phyloP scores from a whole-genome alignment of 2,797 vertebrate species.

The Loriculus beryllinus region DNA sequence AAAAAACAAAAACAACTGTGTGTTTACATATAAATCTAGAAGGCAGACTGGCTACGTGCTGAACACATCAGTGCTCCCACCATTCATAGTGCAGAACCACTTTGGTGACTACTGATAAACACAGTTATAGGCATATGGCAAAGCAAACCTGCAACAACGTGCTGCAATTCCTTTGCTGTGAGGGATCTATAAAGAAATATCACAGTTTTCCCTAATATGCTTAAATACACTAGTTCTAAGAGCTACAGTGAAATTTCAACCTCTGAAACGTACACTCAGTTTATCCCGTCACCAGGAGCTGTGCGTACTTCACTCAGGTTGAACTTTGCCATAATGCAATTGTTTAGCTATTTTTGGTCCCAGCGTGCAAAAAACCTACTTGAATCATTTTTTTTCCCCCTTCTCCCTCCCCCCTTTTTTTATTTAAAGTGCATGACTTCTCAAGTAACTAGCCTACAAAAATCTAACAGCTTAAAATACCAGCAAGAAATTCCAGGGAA shows the following conservation, averaged over 20 bases:
- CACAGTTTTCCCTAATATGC: neutral
- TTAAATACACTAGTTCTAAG: neutral
- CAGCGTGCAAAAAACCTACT: neutral
- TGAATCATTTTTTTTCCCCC: neutral
- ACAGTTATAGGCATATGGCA: neutral
- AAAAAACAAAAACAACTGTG: neutral
- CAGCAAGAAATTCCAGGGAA: slow-evolving; percentile 11
- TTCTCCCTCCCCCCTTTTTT: neutral
- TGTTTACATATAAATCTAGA: neutral
- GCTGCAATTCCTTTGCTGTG: neutral
- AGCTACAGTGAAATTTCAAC: neutral
- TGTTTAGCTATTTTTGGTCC: slow-evolving; percentile 18
- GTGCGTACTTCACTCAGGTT: neutral
- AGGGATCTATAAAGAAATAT: neutral
- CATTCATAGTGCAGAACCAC: neutral
- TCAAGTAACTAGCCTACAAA: slow-evolving; percentile 20
- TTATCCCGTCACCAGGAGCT: neutral
- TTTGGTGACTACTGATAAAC: neutral
- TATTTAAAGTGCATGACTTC: slow-evolving; percentile 30
- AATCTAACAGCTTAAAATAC: slow-evolving; percentile 8
- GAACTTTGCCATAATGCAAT: neutral
- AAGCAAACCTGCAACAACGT: neutral
- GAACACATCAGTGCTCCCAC: neutral
- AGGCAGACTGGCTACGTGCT: neutral
- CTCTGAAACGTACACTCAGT: neutral